phyloP scores from a whole-genome alignment of 2,113 vertebrate species.

The Mustelus asterias region DNA sequence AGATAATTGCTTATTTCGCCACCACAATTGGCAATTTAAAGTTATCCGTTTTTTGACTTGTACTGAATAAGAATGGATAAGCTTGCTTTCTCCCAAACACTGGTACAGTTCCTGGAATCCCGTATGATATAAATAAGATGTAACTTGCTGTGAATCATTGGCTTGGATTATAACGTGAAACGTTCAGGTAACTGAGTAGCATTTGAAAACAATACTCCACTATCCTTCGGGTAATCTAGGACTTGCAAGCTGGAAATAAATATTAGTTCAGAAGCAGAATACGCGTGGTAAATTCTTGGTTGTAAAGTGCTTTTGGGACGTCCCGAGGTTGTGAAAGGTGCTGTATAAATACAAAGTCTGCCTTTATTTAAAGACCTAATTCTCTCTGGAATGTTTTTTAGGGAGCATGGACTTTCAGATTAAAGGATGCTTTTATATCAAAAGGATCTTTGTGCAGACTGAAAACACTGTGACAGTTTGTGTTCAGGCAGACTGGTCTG shows the following conservation, averaged over 20 bases:
- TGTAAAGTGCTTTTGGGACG: neutral
- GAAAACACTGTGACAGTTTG: neutral
- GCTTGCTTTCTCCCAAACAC: neutral
- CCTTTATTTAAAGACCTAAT: neutral
- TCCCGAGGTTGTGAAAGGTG: neutral
- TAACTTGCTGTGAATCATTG: neutral
- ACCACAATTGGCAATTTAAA: neutral
- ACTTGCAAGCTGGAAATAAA: neutral
- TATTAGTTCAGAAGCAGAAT: neutral
- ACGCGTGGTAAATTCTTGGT: neutral
- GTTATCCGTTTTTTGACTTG: neutral
- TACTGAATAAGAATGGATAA: neutral
- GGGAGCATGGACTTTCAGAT: neutral
- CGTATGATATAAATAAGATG: neutral
- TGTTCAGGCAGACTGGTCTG: neutral
- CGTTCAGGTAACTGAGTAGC: neutral
- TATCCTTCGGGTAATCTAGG: neutral
- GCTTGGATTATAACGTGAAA: neutral
- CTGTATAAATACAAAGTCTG: neutral
- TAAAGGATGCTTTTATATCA: neutral
- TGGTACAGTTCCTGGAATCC: neutral
- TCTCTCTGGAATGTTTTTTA: slow-evolving; percentile 20
- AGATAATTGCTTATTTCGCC: neutral
- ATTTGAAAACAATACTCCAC: neutral
- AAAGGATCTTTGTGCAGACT: neutral